Evolutionary conservation across 2,888 invertebrate genomes (phyloP).

Genomic region (Ichneumon xanthorius): DNA sequence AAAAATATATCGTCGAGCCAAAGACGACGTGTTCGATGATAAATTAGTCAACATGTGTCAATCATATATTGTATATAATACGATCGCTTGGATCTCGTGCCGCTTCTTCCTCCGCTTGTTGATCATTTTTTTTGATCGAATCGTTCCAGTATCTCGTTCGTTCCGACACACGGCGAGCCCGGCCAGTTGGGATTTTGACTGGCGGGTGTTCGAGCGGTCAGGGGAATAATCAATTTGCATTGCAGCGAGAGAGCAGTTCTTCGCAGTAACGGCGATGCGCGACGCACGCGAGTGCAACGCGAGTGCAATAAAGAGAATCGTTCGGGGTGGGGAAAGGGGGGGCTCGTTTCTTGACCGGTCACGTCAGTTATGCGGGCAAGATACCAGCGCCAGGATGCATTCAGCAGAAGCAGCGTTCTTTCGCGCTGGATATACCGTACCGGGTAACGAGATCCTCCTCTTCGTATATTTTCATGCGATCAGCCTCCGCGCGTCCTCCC

Average conservation of each 20-base stretch:
- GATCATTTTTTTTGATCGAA: background rate
- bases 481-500: constrained; percentile 25
- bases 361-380: constrained; percentile 63
- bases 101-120: constrained; percentile 10
- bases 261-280: background rate
- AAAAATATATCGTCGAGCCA: constrained; percentile 34
- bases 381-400: constrained; percentile 48
- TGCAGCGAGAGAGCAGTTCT: constrained; percentile 39
- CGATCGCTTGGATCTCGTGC: background rate
- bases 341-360: constrained; percentile 62
- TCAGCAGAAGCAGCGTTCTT: constrained; percentile 33
- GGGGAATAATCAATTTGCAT: constrained; percentile 66
- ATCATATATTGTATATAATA: constrained; percentile 10
- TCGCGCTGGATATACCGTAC: constrained; percentile 38
- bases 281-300: constrained; percentile 32
- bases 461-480: constrained; percentile 63
- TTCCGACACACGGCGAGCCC: background rate
- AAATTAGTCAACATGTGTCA: constrained; percentile 58
- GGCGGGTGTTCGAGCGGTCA: constrained; percentile 29
- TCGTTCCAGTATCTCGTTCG: background rate
- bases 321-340: constrained; percentile 27
- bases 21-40: constrained; percentile 52
- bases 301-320: constrained; percentile 59
- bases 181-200: constrained; percentile 28
- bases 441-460: constrained; percentile 64